Evolutionary conservation across 92 coral and sea anemone species (phyloP), one percentile per base, ranked within the genome.

Genomic region (Palythoa caribaeorum): DNA sequence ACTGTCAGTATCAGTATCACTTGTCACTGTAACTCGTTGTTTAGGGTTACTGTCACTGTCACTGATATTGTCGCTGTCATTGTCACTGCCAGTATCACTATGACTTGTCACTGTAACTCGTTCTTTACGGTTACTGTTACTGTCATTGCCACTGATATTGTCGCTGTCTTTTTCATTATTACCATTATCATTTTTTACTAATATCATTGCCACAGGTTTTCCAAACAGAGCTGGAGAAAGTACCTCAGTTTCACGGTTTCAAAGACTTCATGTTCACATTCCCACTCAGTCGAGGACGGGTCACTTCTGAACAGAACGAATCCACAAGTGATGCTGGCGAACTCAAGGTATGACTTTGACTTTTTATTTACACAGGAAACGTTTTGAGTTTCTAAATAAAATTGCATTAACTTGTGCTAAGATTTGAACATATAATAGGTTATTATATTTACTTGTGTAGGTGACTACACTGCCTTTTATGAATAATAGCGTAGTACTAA

Each of bases 141-240:
- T 44, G 50, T 44, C 6, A 44, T 3, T 44, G 50, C 0, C 50
- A 5, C 5, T 44, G 6, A 4, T 44, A 44, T 44, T 44, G 7
- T 44, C 0, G 7, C 7, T 3, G 50, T 44, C 4, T 4, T 44
- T 44, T 5, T 44, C 7, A 44, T 44, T 44, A 44, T 44, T 8
- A 44, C 4, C 50, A 3, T 8, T 8, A 44, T 44, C 7, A 44
- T 59, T 16, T 15, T 6, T 15, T 2, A 17, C 16, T 16, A 0
- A 12, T 17, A n/a, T n/a, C 47, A 37, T 21, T 59, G 62, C 14
- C 35, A 3, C 7, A 97, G 99, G 93, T 97, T 55, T 97, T 92
- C 72, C 96, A 93, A 55, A 94, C 86, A 69, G 96, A 96, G 71
- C 97, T 97, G 39, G 99, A 97, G 80, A 95, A 90, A 71, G 94